Base-by-base conservation (phyloP, 2,888 invertebrate species). In the Hypsopygia costalis region DNA sequence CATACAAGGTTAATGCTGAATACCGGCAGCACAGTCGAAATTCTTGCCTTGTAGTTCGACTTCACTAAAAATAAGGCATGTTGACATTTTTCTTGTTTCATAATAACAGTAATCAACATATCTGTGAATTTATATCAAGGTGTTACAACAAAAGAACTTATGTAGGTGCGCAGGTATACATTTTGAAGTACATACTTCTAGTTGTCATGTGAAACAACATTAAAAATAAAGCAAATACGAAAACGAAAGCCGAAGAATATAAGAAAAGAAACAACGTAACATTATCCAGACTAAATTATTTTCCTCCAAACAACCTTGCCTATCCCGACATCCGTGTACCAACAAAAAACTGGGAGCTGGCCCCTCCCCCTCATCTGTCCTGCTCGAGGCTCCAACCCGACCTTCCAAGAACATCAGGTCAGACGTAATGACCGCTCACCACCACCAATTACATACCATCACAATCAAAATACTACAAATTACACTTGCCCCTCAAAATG, bases 391-490 rank as follows among this genome's bases (percentile, higher is more conserved):
- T 49, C 41, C 62, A 57, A 44, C 53, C 60, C 72, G 73, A 75
- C 75, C 74, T 77, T 78, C 78, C 76, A 51, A 69, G 75, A 77
- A 79, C 58, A 43, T 55, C 66, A 64, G 73, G 69, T 74, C 77
- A 72, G 66, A 55, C 55, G 60, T 77, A 78, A 81, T 76, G 65
- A 69, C 69, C 55, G 55, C 62, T 54, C 55, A 42, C 55, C 58
- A 76, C 49, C 75, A 57, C 51, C 70, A 81, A 82, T 83, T 82
- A 81, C 70, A 57, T 62, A 68, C 72, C 80, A 81, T 80, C 79
- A 74, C 69, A 78, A 77, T 76, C 81, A 78, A 81, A 81, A 77
- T 73, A 80, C 75, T 69, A 77, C 78, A 80, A 80, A 83, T 83
- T 82, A 81, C 64, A 64, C 50, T 54, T 60, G 61, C 56, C 53